phyloP scores from a whole-genome alignment of 2,113 vertebrate genomes.

The Melanerpes aurifrons region DNA sequence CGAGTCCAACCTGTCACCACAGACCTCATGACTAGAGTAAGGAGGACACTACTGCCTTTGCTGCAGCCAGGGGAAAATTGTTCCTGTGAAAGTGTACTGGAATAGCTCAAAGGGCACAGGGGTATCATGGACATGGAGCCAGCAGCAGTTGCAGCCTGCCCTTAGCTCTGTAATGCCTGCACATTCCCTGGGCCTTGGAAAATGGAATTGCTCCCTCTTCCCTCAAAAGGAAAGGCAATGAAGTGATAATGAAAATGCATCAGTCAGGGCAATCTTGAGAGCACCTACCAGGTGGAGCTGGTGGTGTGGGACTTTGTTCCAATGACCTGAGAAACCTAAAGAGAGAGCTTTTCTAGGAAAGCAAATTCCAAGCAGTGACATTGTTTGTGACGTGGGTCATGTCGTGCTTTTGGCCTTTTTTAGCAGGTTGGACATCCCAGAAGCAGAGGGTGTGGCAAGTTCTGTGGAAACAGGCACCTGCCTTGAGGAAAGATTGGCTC shows the following conservation, averaged over 20 bases:
- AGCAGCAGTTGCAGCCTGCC: not conserved
- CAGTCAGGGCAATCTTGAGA: not conserved
- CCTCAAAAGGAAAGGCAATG: not conserved
- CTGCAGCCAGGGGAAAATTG: not conserved
- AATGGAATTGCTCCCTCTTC: not conserved
- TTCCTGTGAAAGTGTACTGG: not conserved
- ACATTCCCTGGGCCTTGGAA: not conserved
- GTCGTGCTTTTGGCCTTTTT: not conserved
- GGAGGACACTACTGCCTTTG: not conserved
- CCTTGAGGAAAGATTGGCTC: not conserved
- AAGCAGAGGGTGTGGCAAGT: not conserved
- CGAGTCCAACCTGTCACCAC: too few species aligned
- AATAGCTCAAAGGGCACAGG: not conserved
- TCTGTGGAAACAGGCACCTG: conserved; percentile 20
- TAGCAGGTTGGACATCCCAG: not conserved
- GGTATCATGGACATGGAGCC: not conserved
- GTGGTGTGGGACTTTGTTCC: conserved; percentile 26
- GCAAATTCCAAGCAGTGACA: not conserved
- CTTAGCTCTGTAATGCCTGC: not conserved
- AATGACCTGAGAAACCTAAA: not conserved
- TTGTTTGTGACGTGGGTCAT: not conserved
- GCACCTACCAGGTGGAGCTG: not conserved
- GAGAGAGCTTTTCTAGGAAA: conserved; percentile 6
- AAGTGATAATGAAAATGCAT: not conserved
- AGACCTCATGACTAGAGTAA: too few species aligned